phyloP scores from a whole-genome alignment of 2,797 vertebrate species.

The Ctenosaura bakeri region DNA sequence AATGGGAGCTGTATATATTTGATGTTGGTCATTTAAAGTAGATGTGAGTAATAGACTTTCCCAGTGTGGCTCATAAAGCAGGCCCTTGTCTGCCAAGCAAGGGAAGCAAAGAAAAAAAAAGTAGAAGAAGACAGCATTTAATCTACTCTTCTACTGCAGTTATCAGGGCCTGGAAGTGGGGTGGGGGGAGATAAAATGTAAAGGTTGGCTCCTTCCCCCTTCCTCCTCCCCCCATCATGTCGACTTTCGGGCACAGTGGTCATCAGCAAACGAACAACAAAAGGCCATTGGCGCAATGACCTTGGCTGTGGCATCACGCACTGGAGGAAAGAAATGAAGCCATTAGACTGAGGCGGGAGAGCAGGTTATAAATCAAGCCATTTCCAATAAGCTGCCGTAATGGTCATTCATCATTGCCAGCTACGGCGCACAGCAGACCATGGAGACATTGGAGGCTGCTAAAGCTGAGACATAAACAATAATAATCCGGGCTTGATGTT shows the following conservation, averaged over 20 bases:
- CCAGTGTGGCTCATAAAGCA: constrained; percentile 93
- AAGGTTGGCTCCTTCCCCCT: constrained; percentile 75
- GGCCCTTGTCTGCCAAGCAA: constrained; percentile 86
- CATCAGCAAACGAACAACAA: constrained; percentile 97
- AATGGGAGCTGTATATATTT: constrained; percentile 97
- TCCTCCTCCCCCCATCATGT: constrained; percentile 49
- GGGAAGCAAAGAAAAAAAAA: constrained; percentile 75
- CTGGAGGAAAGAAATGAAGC: constrained; percentile 99
- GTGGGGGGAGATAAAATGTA: constrained; percentile 80
- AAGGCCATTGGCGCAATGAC: constrained; percentile 96
- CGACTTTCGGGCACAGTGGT: constrained; percentile 88
- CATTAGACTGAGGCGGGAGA: constrained; percentile 98
- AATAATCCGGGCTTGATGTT: constrained; percentile 91
- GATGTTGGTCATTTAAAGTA: constrained; percentile 96
- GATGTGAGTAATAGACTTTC: constrained; percentile 97
- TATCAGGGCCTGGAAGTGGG: constrained; percentile 80
- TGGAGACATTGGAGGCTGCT: constrained; percentile 89
- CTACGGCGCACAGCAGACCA: constrained; percentile 86
- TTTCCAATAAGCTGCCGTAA: constrained; percentile 99
- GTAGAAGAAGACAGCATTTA: constrained; percentile 88
- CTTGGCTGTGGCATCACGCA: constrained; percentile 99
- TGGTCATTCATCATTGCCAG: constrained; percentile 98
- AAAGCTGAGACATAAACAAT: constrained; percentile 95
- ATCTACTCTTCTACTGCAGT: constrained; percentile 88
- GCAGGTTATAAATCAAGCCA: constrained; percentile 99